Percentiles rank a stretch among this genome's conserved stretches.
phyloP scores from a whole-genome alignment of 2,888 invertebrate genomes.

The Stenolophus ochropezus region DNA sequence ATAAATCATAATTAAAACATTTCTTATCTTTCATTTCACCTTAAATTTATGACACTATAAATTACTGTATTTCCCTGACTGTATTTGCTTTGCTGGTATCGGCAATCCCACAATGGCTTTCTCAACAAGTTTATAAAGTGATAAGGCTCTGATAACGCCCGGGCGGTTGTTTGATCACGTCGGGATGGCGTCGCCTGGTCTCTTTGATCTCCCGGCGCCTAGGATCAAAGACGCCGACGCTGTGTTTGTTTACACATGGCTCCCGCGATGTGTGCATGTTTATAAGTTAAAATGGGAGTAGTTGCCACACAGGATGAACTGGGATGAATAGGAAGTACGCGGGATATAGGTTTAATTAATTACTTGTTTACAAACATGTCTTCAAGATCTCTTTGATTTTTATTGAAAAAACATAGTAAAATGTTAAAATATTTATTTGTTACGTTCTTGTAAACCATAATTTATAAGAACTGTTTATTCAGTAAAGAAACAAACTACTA shows the following conservation, averaged over 20 bases:
- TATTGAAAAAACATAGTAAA: too few species aligned
- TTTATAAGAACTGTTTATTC: too few species aligned
- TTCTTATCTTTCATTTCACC: neutral
- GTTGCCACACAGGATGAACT: too few species aligned
- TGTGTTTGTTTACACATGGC: slow-evolving; percentile 5
- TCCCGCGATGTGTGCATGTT: slow-evolving; percentile 3
- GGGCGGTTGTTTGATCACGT: slow-evolving; percentile 6
- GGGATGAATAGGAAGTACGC: too few species aligned
- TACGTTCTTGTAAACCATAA: too few species aligned
- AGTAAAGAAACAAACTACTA: too few species aligned
- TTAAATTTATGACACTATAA: neutral
- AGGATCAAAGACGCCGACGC: slow-evolving; percentile 21
- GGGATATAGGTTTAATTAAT: slow-evolving; percentile 25
- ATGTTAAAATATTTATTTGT: too few species aligned
- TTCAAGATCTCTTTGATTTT: too few species aligned
- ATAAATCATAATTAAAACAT: neutral
- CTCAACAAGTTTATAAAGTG: neutral
- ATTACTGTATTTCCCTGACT: neutral
- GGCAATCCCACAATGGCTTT: slow-evolving; percentile 4
- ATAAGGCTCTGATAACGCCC: slow-evolving; percentile 19
- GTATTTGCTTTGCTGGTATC: neutral
- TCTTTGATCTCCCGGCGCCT: slow-evolving; percentile 16
- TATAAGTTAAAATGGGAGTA: too few species aligned
- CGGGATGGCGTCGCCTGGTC: slow-evolving; percentile 4
- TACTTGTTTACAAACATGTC: too few species aligned